phyloP scores from a whole-genome alignment of 2,797 vertebrate genomes.

The Leptatherina wallacei region DNA sequence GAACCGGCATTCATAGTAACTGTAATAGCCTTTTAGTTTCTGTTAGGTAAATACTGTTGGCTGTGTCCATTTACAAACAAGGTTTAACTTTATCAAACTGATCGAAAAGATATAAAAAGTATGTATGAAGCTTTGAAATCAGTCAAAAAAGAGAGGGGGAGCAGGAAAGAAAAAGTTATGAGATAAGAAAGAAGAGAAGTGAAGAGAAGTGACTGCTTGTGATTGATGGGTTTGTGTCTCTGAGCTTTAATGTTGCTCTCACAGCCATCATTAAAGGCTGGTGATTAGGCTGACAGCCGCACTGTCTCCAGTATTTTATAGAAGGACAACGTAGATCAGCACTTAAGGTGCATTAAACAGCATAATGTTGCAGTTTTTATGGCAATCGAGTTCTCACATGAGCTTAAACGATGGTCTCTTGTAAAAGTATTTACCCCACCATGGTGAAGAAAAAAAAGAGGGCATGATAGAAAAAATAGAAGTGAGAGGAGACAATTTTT shows the following conservation, averaged over 20 bases:
- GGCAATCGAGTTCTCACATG: constrained; percentile 20
- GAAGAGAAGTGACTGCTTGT: constrained; percentile 16
- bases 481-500: too few species aligned
- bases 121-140: not conserved
- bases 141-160: not conserved
- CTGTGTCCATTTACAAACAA: not conserved
- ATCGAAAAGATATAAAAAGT: not conserved
- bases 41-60: not conserved
- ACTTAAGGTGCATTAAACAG: constrained; percentile 71
- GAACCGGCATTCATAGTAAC: not conserved
- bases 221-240: constrained; percentile 35
- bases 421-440: constrained; percentile 27
- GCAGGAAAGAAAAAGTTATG: not conserved
- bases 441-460: not conserved
- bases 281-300: constrained; percentile 44
- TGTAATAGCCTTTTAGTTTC: not conserved
- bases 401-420: constrained; percentile 43
- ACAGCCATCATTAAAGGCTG: constrained; percentile 56
- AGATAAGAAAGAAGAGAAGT: not conserved
- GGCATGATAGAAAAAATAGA: not conserved
- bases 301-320: constrained; percentile 64
- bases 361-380: constrained; percentile 54
- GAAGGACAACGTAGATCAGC: constrained; percentile 59
- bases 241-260: constrained; percentile 59
- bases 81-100: not conserved